These are phyloP conservation scores for Lordiphosa andalusiaca DNA, from an alignment of 2,888 invertebrate species.

Conservation along the genomic window DNA sequence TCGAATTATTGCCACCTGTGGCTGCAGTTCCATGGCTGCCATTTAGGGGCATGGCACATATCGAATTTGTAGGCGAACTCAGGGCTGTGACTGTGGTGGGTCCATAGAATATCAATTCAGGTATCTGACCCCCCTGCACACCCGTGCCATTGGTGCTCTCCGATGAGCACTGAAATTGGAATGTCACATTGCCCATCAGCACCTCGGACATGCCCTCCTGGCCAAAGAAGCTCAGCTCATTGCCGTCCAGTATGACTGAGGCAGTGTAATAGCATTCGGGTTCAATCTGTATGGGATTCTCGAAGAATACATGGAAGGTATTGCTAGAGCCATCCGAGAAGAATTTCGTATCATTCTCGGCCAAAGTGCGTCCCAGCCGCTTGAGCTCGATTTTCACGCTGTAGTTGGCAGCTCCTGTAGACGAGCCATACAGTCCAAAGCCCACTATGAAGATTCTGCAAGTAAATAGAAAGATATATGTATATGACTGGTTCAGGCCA, in stretches of 20 bases:
- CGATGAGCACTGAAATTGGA: conserved; percentile 98
- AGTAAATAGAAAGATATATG: background rate
- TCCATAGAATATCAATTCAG: conserved; percentile 97
- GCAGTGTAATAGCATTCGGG: conserved; percentile 97
- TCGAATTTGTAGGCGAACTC: conserved; percentile 78
- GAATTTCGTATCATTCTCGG: conserved; percentile 95
- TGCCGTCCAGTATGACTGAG: conserved; percentile 96
- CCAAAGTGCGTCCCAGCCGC: conserved; percentile 91
- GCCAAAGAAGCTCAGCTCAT: conserved; percentile 96
- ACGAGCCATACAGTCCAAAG: conserved; percentile 97
- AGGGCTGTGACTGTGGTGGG: conserved; percentile 83
- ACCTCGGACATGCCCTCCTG: conserved; percentile 98
- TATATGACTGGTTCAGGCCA: background rate
- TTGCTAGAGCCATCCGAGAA: conserved; percentile 98
- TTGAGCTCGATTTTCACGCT: conserved; percentile 96
- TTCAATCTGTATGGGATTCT: conserved; percentile 91
- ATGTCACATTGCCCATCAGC: conserved; percentile 94
- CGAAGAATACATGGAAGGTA: conserved; percentile 94
- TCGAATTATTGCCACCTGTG: conserved; percentile 43
- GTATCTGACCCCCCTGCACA: conserved; percentile 98
- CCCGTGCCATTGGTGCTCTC: conserved; percentile 99
- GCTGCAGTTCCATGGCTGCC: conserved; percentile 8
- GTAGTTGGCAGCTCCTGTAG: conserved; percentile 97
- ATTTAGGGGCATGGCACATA: conserved; percentile 73
- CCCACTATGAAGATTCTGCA: conserved; percentile 94